A percentile compares a stretch with the other conserved stretches of the same genome.
phyloP scores from a whole-genome alignment of 2,888 invertebrate species.

The Iselma pallidipennis region DNA sequence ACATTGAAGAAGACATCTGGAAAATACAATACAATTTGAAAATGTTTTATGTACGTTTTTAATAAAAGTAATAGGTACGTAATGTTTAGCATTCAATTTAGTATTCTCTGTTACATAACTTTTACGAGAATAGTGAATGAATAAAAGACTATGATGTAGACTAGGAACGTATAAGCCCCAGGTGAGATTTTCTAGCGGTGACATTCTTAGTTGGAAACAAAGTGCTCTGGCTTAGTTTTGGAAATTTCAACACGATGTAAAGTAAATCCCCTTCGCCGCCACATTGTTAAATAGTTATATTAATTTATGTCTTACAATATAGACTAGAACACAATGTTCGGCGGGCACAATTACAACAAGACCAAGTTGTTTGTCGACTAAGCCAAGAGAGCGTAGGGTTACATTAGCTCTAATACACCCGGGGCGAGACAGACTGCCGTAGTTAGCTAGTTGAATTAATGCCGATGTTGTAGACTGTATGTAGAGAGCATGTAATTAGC shows the following conservation, averaged over 20 bases:
- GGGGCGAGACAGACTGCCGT: slow-evolving; percentile 49
- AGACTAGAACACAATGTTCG: slow-evolving; percentile 52
- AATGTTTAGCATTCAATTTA: no score
- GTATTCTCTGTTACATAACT: no score
- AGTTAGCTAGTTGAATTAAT: slow-evolving; percentile 56
- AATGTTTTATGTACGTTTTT: no score
- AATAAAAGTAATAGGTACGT: no score
- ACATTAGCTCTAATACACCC: slow-evolving; percentile 54
- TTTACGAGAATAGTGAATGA: no score
- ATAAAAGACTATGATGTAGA: background rate
- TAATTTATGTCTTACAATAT: slow-evolving; percentile 56
- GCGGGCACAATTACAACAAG: slow-evolving; percentile 55
- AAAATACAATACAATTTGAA: no score
- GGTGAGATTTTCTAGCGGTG: background rate
- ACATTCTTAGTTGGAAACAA: slow-evolving; percentile 2
- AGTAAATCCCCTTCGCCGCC: slow-evolving; percentile 47
- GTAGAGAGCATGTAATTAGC: slow-evolving; percentile 58
- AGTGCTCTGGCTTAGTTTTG: slow-evolving; percentile 24
- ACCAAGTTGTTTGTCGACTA: slow-evolving; percentile 55
- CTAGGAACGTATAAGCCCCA: background rate
- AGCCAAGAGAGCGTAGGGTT: slow-evolving; percentile 44
- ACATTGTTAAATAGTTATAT: slow-evolving; percentile 53
- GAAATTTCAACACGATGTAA: slow-evolving; percentile 49
- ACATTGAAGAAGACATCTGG: background rate
- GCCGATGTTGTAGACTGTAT: slow-evolving; percentile 56